phyloP scores from a whole-genome alignment of 2,113 vertebrate genomes.

The Boulengeromyrus knoepffleri region DNA sequence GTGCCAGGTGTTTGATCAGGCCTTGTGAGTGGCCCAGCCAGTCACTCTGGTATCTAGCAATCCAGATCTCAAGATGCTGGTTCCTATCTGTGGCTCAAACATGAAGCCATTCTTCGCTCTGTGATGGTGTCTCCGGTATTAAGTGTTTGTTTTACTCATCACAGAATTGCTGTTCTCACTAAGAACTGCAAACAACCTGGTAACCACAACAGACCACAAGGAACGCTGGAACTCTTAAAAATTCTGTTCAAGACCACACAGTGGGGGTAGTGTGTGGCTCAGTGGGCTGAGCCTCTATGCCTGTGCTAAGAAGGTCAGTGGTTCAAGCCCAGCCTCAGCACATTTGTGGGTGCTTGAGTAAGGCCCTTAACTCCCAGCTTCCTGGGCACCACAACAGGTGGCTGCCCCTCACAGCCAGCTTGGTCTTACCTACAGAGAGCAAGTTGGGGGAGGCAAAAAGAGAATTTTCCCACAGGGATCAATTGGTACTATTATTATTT shows the following conservation, averaged over 20 bases:
- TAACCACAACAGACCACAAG: neutral
- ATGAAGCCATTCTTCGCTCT: slow-evolving; percentile 54
- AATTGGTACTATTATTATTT: neutral
- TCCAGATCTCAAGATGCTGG: slow-evolving; percentile 38
- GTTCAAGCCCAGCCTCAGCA: too few relatives aligned
- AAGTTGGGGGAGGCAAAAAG: too few relatives aligned
- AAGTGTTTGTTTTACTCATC: slow-evolving; percentile 13
- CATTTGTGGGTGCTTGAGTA: too few relatives aligned
- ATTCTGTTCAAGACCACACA: neutral
- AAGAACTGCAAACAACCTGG: neutral
- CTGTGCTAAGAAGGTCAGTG: too few relatives aligned
- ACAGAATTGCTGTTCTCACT: slow-evolving; percentile 26
- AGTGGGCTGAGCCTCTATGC: too few relatives aligned
- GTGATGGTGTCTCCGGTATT: slow-evolving; percentile 22
- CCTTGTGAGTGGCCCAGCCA: slow-evolving; percentile 36
- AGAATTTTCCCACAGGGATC: too few relatives aligned
- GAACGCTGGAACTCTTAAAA: neutral
- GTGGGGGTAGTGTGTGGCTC: neutral
- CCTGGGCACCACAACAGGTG: too few relatives aligned
- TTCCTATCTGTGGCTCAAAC: slow-evolving; percentile 48
- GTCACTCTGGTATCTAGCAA: slow-evolving; percentile 43
- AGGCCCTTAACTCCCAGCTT: too few relatives aligned
- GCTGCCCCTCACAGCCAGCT: too few relatives aligned
- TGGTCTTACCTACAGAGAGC: too few relatives aligned
- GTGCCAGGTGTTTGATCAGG: neutral